These are phyloP conservation scores for Nymphalis urticae DNA, from an alignment of 2,888 invertebrate genomes.

Conservation along the genomic window DNA sequence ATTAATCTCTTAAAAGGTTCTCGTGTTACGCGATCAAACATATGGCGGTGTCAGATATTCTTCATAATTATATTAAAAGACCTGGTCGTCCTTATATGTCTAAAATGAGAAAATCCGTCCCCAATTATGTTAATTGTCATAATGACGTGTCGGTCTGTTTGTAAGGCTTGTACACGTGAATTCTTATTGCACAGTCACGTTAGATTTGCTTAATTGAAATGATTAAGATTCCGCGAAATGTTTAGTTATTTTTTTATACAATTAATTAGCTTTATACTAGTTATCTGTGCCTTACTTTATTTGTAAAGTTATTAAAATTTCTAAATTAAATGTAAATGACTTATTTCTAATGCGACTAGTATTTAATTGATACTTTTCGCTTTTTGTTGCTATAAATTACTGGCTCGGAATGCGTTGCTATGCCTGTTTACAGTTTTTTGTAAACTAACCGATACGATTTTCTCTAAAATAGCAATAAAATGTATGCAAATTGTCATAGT, in stretches of 20 bases:
- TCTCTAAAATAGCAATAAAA: no score
- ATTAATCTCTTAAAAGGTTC: neutral
- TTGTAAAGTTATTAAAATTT: no score
- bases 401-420: no score
- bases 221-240: slow-evolving; percentile 19
- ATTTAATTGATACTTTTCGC: no score
- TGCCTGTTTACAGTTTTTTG: no score
- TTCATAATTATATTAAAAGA: neutral
- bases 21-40: neutral
- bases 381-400: no score
- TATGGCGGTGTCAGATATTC: neutral
- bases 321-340: no score
- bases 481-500: no score
- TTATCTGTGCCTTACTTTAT: neutral
- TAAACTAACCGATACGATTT: no score
- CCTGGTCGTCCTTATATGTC: neutral
- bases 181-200: slow-evolving; percentile 13
- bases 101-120: slow-evolving; percentile 11
- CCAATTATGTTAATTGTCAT: slow-evolving; percentile 24
- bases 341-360: no score
- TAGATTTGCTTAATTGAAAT: slow-evolving; percentile 10
- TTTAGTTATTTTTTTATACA: neutral
- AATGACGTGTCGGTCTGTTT: slow-evolving; percentile 27
- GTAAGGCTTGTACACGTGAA: slow-evolving; percentile 7
- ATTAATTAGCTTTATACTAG: neutral